Conservation (phyloP, 2,113 vertebrate species). For the Cepphus grylle region DNA sequence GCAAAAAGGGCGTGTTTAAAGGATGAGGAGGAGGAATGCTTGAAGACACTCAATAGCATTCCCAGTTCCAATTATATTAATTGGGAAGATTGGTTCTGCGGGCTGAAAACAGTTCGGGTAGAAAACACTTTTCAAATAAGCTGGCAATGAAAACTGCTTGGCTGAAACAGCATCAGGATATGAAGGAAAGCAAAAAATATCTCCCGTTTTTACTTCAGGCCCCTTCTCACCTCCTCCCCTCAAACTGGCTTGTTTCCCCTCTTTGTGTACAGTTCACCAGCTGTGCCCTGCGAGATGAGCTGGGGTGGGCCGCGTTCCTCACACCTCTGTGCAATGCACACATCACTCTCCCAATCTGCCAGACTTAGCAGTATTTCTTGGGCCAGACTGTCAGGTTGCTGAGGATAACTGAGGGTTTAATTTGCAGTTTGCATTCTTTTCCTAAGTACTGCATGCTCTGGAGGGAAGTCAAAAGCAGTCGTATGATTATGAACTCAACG, state of each 20-base stretch:
- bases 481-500: not conserved
- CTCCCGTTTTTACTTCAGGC: not conserved
- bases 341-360: not conserved
- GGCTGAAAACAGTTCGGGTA: not conserved
- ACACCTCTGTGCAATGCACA: constrained; percentile 55
- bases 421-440: constrained; percentile 38
- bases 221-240: not conserved
- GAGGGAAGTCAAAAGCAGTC: not conserved
- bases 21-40: not conserved
- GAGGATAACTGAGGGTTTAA: constrained; percentile 16
- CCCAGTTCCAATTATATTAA: not conserved
- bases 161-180: not conserved
- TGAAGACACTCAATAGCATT: not conserved
- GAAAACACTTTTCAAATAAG: not conserved
- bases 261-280: constrained; percentile 33
- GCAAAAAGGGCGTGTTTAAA: not conserved
- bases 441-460: not conserved
- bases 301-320: constrained; percentile 20
- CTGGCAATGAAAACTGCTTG: not conserved
- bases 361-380: constrained; percentile 7
- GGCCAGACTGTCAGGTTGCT: not conserved
- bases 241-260: not conserved
- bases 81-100: not conserved
- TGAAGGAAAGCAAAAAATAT: not conserved
- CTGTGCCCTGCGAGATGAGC: not conserved